phyloP scores from a whole-genome alignment of 2,113 vertebrate genomes.

The Noctilio leporinus region DNA sequence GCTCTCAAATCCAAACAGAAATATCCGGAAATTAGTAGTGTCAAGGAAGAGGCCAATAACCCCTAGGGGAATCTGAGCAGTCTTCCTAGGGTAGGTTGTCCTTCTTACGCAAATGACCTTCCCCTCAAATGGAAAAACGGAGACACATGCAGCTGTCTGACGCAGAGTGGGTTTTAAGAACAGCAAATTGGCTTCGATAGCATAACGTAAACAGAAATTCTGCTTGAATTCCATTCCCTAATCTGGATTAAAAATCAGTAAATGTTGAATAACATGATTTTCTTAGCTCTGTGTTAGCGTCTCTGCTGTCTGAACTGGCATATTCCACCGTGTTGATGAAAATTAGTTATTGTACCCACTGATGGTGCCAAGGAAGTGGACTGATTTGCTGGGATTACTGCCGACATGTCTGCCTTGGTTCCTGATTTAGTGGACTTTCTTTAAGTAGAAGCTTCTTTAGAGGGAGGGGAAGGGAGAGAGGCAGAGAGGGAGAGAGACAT shows the following conservation, averaged over 20 bases:
- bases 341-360: neutral
- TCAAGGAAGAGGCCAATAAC: neutral
- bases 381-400: neutral
- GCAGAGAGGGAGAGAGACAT: too few species aligned
- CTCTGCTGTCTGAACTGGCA: neutral
- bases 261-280: neutral
- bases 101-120: neutral
- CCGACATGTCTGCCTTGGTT: neutral
- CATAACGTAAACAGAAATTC: neutral
- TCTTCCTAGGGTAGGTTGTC: neutral
- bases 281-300: neutral
- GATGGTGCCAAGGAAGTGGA: neutral
- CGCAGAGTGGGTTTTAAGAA: neutral
- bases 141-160: neutral
- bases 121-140: neutral
- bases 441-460: constrained; percentile 1
- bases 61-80: neutral
- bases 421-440: constrained; percentile 13
- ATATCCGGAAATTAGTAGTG: neutral
- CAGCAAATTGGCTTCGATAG: neutral
- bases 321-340: neutral
- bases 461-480: too few species aligned
- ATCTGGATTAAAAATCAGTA: neutral
- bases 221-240: neutral
- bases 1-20: neutral